Conservation (phyloP, 1,140 invertebrate species). For the Wiebesia pumilae region DNA sequence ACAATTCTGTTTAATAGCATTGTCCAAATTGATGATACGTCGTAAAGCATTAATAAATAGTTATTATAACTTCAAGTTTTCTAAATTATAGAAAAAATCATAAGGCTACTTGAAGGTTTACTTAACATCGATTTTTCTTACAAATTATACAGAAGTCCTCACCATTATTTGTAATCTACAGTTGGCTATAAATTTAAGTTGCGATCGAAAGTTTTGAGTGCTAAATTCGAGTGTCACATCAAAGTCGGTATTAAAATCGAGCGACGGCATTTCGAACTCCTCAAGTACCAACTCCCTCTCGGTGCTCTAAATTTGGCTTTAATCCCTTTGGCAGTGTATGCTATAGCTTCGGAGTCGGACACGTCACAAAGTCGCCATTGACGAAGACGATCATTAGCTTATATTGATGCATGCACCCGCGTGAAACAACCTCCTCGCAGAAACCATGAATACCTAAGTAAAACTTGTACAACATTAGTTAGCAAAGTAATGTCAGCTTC, state of each 20-base stretch:
- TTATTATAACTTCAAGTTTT: background rate
- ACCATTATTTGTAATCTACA: background rate
- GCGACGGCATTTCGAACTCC: background rate
- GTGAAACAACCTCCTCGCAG: no score
- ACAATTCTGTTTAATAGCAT: background rate
- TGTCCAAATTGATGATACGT: no score
- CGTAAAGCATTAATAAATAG: background rate
- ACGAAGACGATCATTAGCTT: no score
- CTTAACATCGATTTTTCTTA: background rate
- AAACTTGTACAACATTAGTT: no score
- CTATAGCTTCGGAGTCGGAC: no score
- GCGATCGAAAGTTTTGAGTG: background rate
- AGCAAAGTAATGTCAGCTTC: no score
- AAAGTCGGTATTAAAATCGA: background rate
- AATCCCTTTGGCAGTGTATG: background rate
- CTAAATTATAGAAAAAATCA: background rate
- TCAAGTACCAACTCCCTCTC: background rate
- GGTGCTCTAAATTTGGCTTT: background rate
- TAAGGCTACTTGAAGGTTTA: background rate
- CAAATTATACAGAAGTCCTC: background rate
- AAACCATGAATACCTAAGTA: no score
- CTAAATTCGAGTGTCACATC: background rate
- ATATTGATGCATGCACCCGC: no score
- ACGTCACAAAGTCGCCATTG: no score
- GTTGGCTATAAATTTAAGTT: background rate